phyloP scores from a whole-genome alignment of 2,888 invertebrate genomes.

The Rhogogaster chlorosoma region DNA sequence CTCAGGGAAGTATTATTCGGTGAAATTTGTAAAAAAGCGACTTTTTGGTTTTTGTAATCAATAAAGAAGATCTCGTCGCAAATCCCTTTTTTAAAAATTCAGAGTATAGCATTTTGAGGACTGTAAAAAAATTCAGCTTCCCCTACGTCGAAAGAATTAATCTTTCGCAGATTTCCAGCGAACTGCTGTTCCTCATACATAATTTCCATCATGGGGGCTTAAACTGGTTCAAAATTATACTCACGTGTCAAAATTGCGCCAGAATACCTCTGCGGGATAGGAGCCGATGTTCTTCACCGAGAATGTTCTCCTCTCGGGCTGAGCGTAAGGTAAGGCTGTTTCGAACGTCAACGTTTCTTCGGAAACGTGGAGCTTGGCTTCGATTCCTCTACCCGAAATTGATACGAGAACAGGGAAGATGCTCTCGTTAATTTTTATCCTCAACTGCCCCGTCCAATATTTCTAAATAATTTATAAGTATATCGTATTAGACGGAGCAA shows the following conservation, averaged over 20 bases:
- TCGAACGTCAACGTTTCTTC: slow-evolving; percentile 81
- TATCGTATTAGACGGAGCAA: neutral
- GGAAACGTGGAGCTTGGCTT: slow-evolving; percentile 79
- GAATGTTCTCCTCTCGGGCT: slow-evolving; percentile 81
- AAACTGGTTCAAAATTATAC: slow-evolving; percentile 58
- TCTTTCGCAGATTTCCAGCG: no score
- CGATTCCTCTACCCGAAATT: slow-evolving; percentile 80
- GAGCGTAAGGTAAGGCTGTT: slow-evolving; percentile 83
- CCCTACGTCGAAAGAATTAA: no score
- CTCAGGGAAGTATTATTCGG: no score
- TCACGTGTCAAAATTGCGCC: slow-evolving; percentile 85
- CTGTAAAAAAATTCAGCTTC: no score
- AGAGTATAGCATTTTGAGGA: no score
- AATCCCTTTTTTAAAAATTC: no score
- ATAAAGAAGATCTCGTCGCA: no score
- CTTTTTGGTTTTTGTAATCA: no score
- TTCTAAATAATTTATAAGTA: slow-evolving; percentile 67
- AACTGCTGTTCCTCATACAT: no score
- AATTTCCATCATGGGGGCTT: no score
- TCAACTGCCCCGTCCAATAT: slow-evolving; percentile 69
- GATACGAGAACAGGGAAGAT: slow-evolving; percentile 78
- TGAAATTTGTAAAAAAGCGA: no score
- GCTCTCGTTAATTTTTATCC: slow-evolving; percentile 79
- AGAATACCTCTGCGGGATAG: slow-evolving; percentile 85
- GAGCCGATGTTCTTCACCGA: slow-evolving; percentile 83